Conservation (phyloP, 2,797 vertebrate genomes). For the Distichodus sexfasciatus region DNA sequence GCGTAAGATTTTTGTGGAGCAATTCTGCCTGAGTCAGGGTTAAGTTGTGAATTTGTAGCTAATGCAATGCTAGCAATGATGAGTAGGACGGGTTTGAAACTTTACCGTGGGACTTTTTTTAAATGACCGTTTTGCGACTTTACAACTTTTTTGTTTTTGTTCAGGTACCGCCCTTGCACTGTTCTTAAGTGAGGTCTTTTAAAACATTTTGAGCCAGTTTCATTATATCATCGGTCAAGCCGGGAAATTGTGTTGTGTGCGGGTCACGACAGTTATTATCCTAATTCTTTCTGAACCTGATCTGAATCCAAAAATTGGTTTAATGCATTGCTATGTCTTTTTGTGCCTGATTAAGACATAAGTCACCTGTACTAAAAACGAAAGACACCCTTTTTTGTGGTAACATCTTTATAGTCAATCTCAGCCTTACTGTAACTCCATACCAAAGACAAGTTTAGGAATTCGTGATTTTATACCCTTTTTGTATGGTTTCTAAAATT, state of each 20-base stretch:
- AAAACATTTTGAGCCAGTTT: not conserved
- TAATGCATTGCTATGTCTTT: not conserved
- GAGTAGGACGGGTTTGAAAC: not conserved
- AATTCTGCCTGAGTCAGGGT: not conserved
- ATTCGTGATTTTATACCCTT: constrained; percentile 25
- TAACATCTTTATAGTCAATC: constrained; percentile 46
- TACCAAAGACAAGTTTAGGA: constrained; percentile 72
- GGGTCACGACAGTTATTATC: not conserved
- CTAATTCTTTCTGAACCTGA: not conserved
- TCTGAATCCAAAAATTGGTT: not conserved
- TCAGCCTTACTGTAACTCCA: constrained; percentile 66
- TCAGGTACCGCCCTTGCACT: constrained; percentile 32
- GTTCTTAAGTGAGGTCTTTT: not conserved
- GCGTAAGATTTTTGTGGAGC: not conserved
- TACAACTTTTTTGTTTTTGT: constrained; percentile 4
- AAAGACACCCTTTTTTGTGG: not conserved
- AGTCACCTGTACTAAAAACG: constrained; percentile 5
- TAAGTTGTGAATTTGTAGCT: not conserved
- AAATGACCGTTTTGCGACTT: constrained; percentile 6
- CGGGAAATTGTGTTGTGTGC: constrained; percentile 4
- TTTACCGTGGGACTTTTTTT: constrained; percentile 8
- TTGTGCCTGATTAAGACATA: constrained; percentile 22
- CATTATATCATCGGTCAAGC: not conserved
- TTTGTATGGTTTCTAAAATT: constrained; percentile 17
- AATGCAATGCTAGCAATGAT: not conserved